A percentile compares a stretch with the other conserved stretches of the same genome.
Conservation (phyloP, 2,797 vertebrate genomes). For the Falco peregrinus region DNA sequence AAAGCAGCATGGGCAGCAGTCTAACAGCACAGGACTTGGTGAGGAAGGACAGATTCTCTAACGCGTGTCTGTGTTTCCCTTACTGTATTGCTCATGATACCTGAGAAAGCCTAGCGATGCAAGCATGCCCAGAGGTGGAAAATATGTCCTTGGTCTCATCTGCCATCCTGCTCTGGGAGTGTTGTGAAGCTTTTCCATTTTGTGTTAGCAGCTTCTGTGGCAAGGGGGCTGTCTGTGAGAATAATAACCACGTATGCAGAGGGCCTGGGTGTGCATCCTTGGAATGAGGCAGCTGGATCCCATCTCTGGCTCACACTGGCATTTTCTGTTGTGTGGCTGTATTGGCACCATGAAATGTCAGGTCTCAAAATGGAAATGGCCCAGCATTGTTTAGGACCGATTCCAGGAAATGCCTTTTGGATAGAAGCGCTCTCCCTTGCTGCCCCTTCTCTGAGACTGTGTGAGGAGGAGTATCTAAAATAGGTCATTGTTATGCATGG, state of each 20-base stretch:
- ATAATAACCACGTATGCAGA: background rate
- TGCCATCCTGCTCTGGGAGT: background rate
- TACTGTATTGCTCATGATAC: background rate
- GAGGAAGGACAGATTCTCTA: background rate
- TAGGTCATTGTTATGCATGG: conserved; percentile 67
- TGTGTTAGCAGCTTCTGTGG: background rate
- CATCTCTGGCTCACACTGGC: background rate
- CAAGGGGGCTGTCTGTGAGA: background rate
- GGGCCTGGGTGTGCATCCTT: background rate
- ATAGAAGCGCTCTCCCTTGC: conserved; percentile 14
- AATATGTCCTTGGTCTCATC: background rate
- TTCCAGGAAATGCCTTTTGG: conserved; percentile 66
- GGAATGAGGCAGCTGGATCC: conserved; percentile 29
- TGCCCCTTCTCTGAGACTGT: conserved; percentile 21
- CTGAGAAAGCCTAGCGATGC: background rate
- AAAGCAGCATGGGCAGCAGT: background rate
- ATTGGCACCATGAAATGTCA: conserved; percentile 62
- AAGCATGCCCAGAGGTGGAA: background rate
- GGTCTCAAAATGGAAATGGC: conserved; percentile 69
- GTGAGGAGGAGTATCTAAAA: conserved; percentile 63
- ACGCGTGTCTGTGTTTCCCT: background rate
- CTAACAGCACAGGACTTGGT: background rate
- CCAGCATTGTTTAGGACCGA: conserved; percentile 26
- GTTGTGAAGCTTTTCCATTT: background rate
- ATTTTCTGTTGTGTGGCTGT: conserved; percentile 10